Conservation (phyloP, 2,797 vertebrate species). For the Anabacerthia variegaticeps region DNA sequence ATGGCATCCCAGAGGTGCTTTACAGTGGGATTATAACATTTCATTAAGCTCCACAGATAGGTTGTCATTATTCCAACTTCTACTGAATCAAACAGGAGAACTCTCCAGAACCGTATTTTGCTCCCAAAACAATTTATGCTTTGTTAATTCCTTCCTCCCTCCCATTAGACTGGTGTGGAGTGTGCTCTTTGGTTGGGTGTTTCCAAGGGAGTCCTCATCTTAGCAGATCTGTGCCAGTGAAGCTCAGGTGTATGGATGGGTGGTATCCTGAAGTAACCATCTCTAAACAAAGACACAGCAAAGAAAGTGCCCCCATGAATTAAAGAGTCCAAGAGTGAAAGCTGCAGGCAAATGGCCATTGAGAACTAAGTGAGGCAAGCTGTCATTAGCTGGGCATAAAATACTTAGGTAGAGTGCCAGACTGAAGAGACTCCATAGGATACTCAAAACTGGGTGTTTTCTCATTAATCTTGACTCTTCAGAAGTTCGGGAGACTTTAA, state of each 20-base stretch:
- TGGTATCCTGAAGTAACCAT: accelerated
- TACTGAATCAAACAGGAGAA: neutral
- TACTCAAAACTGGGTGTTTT: neutral
- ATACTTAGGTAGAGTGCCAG: neutral
- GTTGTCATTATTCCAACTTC: neutral
- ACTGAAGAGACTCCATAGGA: neutral
- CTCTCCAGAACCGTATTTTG: neutral
- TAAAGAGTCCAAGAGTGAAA: neutral
- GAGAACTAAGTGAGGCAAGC: neutral
- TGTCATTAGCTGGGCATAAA: neutral
- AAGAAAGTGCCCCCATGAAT: neutral
- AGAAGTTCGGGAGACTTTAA: neutral
- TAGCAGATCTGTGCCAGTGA: neutral
- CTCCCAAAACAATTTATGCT: neutral
- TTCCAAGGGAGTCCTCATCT: neutral
- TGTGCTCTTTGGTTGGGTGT: neutral
- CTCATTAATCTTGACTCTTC: neutral
- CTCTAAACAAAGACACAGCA: neutral
- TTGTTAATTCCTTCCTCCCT: neutral
- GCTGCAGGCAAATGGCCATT: neutral
- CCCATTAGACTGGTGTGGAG: neutral
- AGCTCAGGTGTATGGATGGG: neutral
- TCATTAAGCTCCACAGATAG: neutral
- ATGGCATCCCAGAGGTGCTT: neutral
- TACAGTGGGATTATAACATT: neutral